phyloP scores from a whole-genome alignment of 64 coral and sea anemone genomes.

The Acropora yongei region DNA sequence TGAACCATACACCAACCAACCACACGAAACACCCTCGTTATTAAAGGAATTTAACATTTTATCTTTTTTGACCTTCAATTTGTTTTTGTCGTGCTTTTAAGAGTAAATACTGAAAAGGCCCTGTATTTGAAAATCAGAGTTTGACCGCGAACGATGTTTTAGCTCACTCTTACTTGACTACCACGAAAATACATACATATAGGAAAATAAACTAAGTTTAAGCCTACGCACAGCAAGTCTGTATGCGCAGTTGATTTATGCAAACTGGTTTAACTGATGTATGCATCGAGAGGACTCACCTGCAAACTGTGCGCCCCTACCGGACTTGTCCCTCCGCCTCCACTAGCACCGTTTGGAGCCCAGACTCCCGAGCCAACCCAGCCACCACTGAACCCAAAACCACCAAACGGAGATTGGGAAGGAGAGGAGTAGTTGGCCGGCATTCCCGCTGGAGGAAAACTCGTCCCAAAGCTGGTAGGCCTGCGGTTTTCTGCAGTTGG shows the following conservation, averaged over 20 bases:
- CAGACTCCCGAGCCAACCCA: conserved; percentile 70
- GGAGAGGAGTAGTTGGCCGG: conserved; percentile 27
- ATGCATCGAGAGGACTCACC: not conserved
- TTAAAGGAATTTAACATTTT: too few species aligned
- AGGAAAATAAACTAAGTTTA: too few species aligned
- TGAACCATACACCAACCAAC: too few species aligned
- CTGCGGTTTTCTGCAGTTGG: conserved; percentile 23
- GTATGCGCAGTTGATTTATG: too few species aligned
- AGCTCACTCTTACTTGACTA: not conserved
- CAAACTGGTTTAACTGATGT: too few species aligned
- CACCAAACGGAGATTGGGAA: conserved; percentile 54
- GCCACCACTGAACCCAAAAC: conserved; percentile 64
- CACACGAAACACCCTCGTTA: too few species aligned
- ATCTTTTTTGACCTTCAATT: too few species aligned
- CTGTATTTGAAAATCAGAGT: too few species aligned
- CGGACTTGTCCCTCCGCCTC: conserved; percentile 7
- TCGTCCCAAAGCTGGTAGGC: conserved; percentile 38
- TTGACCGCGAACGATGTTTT: not conserved
- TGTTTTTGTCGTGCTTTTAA: too few species aligned
- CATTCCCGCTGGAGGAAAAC: conserved; percentile 21
- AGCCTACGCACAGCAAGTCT: not conserved
- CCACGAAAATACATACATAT: too few species aligned
- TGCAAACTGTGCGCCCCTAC: conserved; percentile 35
- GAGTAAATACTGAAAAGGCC: too few species aligned
- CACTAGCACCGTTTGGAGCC: conserved; percentile 54